Evolutionary conservation across 1,140 invertebrate genomes (phyloP), one percentile per base, ranked within the genome.

Genomic region (Drosophila malerkotliana): DNA sequence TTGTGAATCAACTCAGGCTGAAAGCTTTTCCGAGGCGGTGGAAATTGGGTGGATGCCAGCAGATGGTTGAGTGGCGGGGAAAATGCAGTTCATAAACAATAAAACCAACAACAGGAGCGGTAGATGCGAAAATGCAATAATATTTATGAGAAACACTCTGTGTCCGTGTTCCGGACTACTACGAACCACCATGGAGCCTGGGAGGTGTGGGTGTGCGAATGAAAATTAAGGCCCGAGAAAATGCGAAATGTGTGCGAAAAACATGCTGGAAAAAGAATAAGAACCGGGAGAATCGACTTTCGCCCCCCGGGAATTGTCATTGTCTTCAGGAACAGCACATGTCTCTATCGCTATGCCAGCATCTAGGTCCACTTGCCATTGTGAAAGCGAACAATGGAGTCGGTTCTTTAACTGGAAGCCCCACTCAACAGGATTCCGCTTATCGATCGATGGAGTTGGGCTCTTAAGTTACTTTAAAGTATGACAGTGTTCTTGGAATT

Each of bases 41-140:
- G 21, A 28, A 28, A 39, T n/a, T 72, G 67, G 51, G 39, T 60
- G 51, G 44, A 32, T 56, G 66, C 44, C 67, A 58, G 53, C 71
- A 74, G 53, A 75, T 74, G 71, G 72, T 71, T 71, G 60, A 48
- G 72, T 48, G 39, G 54, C 39, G 18, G 66, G 32, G 26, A 45
- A 53, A 54, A 41, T 75, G 72, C 72, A 75, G 72, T 75, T 75
- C 72, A 75, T 75, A 75, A 75, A 75, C 72, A 75, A 75, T 75
- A 75, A 75, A 60, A 75, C 74, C 39, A 52, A 71, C 60, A 66
- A 12, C 34, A 37, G 34, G 34, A 37, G 34, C 34, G 4, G 59
- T 49, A 75, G 72, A 75, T 75, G 72, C 71, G 72, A 75, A 74
- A 75, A 66, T 74, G 71, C 72, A 75, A 75, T 74, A 74, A 74